Percentiles rank a stretch among this genome's conserved stretches.
Conservation (phyloP, 64 coral and sea anemone species). For the Acropora tenuis region DNA sequence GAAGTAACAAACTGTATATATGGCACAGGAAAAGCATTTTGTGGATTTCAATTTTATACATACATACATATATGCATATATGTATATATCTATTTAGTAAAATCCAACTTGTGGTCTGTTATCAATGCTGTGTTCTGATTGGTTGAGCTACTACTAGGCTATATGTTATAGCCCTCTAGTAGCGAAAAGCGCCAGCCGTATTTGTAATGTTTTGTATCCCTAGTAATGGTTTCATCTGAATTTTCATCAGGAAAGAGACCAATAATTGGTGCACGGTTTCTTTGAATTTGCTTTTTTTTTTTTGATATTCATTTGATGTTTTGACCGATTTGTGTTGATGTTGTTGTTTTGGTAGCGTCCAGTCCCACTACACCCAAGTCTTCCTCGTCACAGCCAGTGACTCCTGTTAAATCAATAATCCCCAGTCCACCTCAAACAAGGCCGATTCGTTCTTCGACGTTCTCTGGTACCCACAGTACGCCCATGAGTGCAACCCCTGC, state of each 20-base stretch:
- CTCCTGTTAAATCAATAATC: neutral
- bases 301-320: neutral
- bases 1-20: too few species aligned
- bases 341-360: neutral
- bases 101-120: too few species aligned
- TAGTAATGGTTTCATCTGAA: neutral
- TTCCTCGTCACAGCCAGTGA: conserved; percentile 9
- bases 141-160: too few species aligned
- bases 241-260: neutral
- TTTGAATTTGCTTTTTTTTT: too few species aligned
- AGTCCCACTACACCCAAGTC: conserved; percentile 1
- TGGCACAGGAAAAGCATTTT: too few species aligned
- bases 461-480: neutral
- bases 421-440: conserved; percentile 32
- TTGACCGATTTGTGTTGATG: neutral
- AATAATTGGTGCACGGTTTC: neutral
- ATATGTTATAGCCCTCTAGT: too few species aligned
- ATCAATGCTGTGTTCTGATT: too few species aligned
- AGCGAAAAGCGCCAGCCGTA: too few species aligned
- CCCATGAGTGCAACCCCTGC: neutral
- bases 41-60: too few species aligned
- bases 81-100: too few species aligned
- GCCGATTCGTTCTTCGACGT: conserved; percentile 12
- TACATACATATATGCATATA: too few species aligned
- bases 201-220: too few species aligned